phyloP scores from a whole-genome alignment of 2,113 vertebrate genomes.

The Nematolebias whitei region DNA sequence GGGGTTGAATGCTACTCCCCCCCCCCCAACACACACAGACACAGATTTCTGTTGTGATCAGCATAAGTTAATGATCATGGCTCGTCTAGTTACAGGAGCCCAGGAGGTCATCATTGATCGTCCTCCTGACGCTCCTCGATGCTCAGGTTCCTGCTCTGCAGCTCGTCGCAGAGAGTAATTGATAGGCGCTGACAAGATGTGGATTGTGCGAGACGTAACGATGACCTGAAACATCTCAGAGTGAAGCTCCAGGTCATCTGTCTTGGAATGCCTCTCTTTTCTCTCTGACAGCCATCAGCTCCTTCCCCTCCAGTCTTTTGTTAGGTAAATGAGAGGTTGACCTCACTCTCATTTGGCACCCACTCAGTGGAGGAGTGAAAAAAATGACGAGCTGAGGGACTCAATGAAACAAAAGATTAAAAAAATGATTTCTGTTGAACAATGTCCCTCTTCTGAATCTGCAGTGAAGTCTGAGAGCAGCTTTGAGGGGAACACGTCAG shows the following conservation, averaged over 20 bases:
- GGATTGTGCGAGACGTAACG: conserved; percentile 58
- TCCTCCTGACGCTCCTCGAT: conserved; percentile 31
- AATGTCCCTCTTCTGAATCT: conserved; percentile 32
- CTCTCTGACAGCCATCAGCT: conserved; percentile 54
- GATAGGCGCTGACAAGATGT: conserved; percentile 61
- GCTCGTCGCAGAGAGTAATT: conserved; percentile 60
- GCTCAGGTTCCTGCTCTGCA: conserved; percentile 35
- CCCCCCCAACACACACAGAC: neutral
- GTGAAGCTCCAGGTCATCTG: conserved; percentile 56
- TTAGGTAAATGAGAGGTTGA: conserved; percentile 71
- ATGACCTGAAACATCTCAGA: conserved; percentile 51
- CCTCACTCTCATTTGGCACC: conserved; percentile 64
- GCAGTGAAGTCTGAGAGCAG: conserved; percentile 20
- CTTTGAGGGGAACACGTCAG: neutral
- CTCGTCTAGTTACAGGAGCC: conserved; percentile 32
- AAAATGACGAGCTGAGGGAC: conserved; percentile 55
- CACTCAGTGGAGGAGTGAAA: conserved; percentile 53
- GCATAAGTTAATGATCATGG: conserved; percentile 31
- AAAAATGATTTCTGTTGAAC: conserved; percentile 30
- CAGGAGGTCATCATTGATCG: conserved; percentile 48
- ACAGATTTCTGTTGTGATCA: conserved; percentile 7
- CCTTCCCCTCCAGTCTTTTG: conserved; percentile 59
- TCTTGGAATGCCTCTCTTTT: conserved; percentile 52
- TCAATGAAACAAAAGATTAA: conserved; percentile 51
- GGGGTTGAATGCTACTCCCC: neutral